Conservation (phyloP, 2,113 vertebrate genomes). For the Sinocyclocheilus rhinocerous region DNA sequence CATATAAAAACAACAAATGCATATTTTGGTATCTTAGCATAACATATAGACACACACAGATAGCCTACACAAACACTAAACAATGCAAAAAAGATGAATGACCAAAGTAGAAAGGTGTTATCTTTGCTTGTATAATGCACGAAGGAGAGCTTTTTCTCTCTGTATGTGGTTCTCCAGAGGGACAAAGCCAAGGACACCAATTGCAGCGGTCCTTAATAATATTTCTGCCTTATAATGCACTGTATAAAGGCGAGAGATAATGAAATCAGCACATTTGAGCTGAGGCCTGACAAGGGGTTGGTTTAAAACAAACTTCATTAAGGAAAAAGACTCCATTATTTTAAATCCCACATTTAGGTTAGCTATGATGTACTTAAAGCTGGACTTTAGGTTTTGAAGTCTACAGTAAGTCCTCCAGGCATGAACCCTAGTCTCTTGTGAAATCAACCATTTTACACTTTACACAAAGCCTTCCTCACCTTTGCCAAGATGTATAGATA, state of each 20-base stretch:
- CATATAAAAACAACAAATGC: background rate
- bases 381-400: background rate
- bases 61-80: background rate
- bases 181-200: constrained; percentile 40
- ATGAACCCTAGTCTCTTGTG: background rate
- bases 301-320: background rate
- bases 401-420: background rate
- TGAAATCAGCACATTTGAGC: constrained; percentile 11
- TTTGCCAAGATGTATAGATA: constrained; percentile 8
- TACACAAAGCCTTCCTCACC: background rate
- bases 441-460: constrained; percentile 21
- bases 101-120: constrained; percentile 10
- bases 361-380: background rate
- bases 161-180: constrained; percentile 30
- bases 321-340: background rate
- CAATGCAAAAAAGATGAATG: background rate
- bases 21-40: background rate
- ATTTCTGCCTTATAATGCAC: constrained; percentile 17
- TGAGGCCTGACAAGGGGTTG: background rate
- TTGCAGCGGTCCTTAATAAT: constrained; percentile 20
- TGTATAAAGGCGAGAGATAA: constrained; percentile 22
- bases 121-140: constrained; percentile 3
- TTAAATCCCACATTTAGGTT: background rate
- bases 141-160: constrained; percentile 44
- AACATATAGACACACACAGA: background rate